Percentiles rank a stretch among this genome's conserved stretches.
Evolutionary conservation across 2,888 invertebrate genomes (phyloP).

Genomic region (Abscondita cerata): DNA sequence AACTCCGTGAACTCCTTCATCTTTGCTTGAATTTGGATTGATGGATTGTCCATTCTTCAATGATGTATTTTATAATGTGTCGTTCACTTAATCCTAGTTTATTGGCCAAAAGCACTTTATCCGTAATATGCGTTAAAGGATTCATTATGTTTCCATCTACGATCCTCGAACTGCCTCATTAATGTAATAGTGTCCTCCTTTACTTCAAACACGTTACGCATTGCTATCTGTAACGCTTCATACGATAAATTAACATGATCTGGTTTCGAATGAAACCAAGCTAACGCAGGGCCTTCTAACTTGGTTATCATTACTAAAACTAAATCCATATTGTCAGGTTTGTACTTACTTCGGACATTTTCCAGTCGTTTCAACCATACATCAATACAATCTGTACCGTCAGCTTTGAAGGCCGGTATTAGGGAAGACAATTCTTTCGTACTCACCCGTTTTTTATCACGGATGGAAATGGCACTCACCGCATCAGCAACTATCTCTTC

Average conservation of each 20-base stretch:
- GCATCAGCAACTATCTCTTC: too few species aligned
- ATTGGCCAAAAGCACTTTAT: not conserved
- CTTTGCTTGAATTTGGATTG: not conserved
- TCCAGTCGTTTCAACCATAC: slow-evolving; percentile 1
- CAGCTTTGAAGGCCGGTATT: not conserved
- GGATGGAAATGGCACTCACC: too few species aligned
- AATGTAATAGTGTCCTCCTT: not conserved
- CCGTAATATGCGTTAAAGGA: not conserved
- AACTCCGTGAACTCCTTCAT: not conserved
- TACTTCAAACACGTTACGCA: slow-evolving; percentile 1
- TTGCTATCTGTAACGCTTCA: not conserved
- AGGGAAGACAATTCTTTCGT: not conserved
- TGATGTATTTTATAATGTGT: not conserved
- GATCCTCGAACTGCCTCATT: not conserved
- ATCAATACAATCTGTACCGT: not conserved
- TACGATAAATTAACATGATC: not conserved
- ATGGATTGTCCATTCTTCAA: not conserved
- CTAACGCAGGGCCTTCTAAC: not conserved
- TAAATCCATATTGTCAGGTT: not conserved
- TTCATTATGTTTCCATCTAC: not conserved
- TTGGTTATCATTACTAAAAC: not conserved
- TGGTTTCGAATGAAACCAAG: not conserved
- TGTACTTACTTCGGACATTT: not conserved
- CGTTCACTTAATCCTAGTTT: not conserved
- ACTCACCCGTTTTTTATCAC: too few species aligned